Evolutionary conservation across 1,140 invertebrate genomes (phyloP), one percentile per base, ranked within the genome.

Genomic region (Philotrypesis tridentata): DNA sequence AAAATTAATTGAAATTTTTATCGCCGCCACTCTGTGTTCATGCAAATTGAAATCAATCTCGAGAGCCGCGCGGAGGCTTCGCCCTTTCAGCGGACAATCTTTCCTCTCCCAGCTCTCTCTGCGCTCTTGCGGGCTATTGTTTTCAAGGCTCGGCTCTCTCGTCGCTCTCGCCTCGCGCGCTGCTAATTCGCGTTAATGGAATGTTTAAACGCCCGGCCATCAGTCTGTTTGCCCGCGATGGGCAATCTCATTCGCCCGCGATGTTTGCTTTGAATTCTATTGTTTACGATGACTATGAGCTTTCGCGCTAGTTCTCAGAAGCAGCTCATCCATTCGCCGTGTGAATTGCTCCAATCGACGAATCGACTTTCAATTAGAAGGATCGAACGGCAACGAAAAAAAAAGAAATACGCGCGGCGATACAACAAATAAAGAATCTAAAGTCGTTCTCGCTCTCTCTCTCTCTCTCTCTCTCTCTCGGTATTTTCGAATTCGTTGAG

Each of bases 1-100:
- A 86, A 87, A 88, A 86, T 88, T 87, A 87, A 88, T 87, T 84
- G 87, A 85, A 84, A 86, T 81, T 87, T 87, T 87, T 86, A 86
- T 87, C 82, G 82, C 79, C 76, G 40, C 76, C 23, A 48, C 25
- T 21, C 55, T 37, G 48, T 55, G 61, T 43, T 77, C 74, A 67
- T 65, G 74, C 77, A 71, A 71, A 79, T 79, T 79, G 78, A 79
- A 79, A 79, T 63, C 78, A 43, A 72, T 61, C 48, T 70, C 55
- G 21, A 60, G 70, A 40, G 17, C 43, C 43, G 23, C n/a, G 7
- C 48, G 17, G 14, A 2, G 48, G 21, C 48, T 21, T 55, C 48
- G 48, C 17, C 48, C 40, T 43, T 43, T 43, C 48, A 17, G 21
- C 21, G 21, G 48, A 43, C 21, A 1, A n/a, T 55, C 48, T n/a